Base-by-base conservation (phyloP, 2,113 vertebrate species). In the Stigmatopora nigra region DNA sequence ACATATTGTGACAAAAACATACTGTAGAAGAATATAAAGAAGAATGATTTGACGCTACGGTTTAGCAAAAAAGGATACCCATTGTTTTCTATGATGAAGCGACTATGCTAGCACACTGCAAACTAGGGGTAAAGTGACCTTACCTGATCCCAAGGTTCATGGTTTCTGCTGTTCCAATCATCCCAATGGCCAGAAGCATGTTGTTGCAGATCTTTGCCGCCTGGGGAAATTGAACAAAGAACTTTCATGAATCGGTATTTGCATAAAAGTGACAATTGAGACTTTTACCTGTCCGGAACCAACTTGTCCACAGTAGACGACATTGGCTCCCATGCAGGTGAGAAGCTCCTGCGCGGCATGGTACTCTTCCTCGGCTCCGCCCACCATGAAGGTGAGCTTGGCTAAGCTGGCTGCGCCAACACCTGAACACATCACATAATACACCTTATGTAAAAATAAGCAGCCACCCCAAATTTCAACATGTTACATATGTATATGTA, bases 61-160 rank as follows among this genome's bases (percentile, higher is more conserved):
- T 41, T 41, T 41, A 10, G 9, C 38, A 41, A 31, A 31, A 31
- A 31, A 31, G 25, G 25, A 31, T 1, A 31, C 25, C 25, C 25
- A 31, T 31, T 31, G 25, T 31, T 31, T 31, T 31, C 25, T 31
- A 31, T 31, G 25, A 31, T 31, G 25, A 31, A 31, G 25, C 25
- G 38, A 41, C 9, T 41, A 41, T 41, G 38, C 38, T 56, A 53
- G 51, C 11, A 3, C 15, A 15, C 46, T 48, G 5, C 5, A 48
- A 15, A 10, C 6, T 7, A 20, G 14, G 12, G 47, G 16, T 51
- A 4, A n/a, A 7, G 41, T 6, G 56, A 48, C 1, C 4, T 44
- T 88, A 98, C 95, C 95, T 96, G 89, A 98, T 95, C 82, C 95
- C 95, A 66, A 98, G 94, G 90, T 98, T 97, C 95, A 98, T 98